These are phyloP conservation scores for Mesoclemmys tuberculata DNA, from an alignment of 2,113 vertebrate genomes.

Conservation along the genomic window DNA sequence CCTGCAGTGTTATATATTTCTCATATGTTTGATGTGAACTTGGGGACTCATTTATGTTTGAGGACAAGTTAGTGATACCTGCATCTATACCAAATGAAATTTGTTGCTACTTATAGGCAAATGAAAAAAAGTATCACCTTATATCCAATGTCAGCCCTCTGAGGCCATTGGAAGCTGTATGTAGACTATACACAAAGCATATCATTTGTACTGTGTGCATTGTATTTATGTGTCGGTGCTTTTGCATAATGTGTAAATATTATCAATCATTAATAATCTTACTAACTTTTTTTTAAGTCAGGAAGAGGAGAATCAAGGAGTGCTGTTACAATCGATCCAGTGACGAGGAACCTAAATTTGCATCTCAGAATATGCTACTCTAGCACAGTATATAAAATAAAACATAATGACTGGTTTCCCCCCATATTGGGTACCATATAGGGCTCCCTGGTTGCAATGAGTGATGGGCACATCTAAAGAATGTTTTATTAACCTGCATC, in stretches of 20 bases:
- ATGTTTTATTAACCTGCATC: neutral
- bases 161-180: neutral
- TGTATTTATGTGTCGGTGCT: neutral
- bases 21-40: constrained; percentile 15
- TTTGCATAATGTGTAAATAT: neutral
- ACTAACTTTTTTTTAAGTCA: neutral
- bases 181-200: neutral
- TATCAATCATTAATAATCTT: constrained; percentile 5
- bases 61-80: neutral
- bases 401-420: neutral
- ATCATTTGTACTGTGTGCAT: neutral
- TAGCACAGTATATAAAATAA: neutral
- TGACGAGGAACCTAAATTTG: neutral
- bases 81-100: neutral
- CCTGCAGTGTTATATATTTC: constrained; percentile 1
- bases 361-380: constrained; percentile 1
- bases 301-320: neutral
- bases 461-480: neutral
- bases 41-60: neutral
- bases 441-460: neutral
- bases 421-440: neutral
- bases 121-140: neutral
- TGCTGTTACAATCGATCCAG: neutral
- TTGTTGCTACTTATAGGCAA: neutral
- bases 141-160: neutral